Evolutionary conservation across 2,888 invertebrate species (phyloP), one percentile per base, ranked within the genome.

Genomic region (Scelioninae gen. 1): DNA sequence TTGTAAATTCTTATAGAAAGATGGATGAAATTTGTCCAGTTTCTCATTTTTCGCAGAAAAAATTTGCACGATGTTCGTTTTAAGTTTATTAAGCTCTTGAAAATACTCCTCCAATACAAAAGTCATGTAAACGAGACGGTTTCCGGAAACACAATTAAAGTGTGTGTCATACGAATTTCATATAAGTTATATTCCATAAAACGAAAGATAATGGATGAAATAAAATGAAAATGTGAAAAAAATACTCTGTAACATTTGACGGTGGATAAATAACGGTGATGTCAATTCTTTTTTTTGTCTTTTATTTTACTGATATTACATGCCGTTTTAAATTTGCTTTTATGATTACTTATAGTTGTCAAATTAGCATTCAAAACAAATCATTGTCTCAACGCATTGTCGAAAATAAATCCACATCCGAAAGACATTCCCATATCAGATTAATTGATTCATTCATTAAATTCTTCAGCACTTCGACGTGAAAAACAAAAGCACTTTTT

Each of bases 391-490:
- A 85, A 88, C 87, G 86, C 85, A 86, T 87, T 87, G 84, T 85
- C 85, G 86, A 87, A 87, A 79, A 66, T 84, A 83, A 86, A 87
- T 87, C 87, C 88, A 88, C 88, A 89, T 88, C 85, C 90, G 86
- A 85, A 86, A 89, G 88, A 88, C 85, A 53, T 80, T 75, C 47
- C 47, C 49, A 9, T 53, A 53, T 51, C 23, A 16, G 49, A 32
- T 16, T 63, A 23, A 45, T n/a, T 34, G 34, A 34, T 23, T 23
- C 13, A 51, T 29, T 29, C 10, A 29, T 51, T 29, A 51, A 29
- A 10, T 43, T n/a, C 6, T 43, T 49, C 6, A 5, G 49, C 8
- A 34, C 8, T 34, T 34, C 34, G 11, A 43, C 6, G 11, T 5
- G 11, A 11, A 11, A 43, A 43, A 43, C 43, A 43, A 43, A 34